Base-by-base conservation (phyloP, 2,888 invertebrate genomes). In the Sabellastarte sp. region DNA sequence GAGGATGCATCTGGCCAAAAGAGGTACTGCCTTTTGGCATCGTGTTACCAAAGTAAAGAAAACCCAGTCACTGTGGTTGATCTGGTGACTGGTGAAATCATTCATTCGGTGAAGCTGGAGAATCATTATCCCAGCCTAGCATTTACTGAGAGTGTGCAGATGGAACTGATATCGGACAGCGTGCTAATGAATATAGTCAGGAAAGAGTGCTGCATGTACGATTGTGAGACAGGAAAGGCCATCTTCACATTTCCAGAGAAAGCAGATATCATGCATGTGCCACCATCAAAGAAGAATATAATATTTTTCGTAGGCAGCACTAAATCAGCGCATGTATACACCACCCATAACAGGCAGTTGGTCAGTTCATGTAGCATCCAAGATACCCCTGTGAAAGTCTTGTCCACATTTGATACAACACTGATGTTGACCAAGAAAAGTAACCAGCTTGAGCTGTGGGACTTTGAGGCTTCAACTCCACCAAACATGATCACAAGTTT, bases 1-100 rank as follows among this genome's bases (percentile, higher is more conserved):
- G n/a, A n/a, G n/a, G n/a, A n/a, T n/a, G n/a, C n/a, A n/a, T n/a
- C n/a, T n/a, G n/a, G n/a, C n/a, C n/a, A n/a, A n/a, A n/a, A n/a
- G n/a, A 41, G 41, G 41, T 41, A 15, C 41, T 10, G 10, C 20
- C 10, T 74, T 29, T 57, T 73, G 31, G 74, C 67, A 4, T 63
- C 70, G 3, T 72, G 71, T 4, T 68, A 69, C 31, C 77, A 77
- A 50, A 66, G 61, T 30, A 59, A 68, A 33, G 58, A 31, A 2
- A 76, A 77, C 55, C 72, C 71, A 10, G 68, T 76, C 1, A 63
- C 74, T 3, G 55, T 76, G 2, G 62, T 75, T 10, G 72, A 76
- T 52, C 67, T 71, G 29, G 58, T 50, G 1, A 65, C 67, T 4
- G 71, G 71, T 10, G 69, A 70, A 15, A 56, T 77, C 20, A 66